Percentiles rank a stretch among this genome's conserved stretches.
phyloP scores from a whole-genome alignment of 2,113 vertebrate genomes.

The Dicerorhinus sumatrensis region DNA sequence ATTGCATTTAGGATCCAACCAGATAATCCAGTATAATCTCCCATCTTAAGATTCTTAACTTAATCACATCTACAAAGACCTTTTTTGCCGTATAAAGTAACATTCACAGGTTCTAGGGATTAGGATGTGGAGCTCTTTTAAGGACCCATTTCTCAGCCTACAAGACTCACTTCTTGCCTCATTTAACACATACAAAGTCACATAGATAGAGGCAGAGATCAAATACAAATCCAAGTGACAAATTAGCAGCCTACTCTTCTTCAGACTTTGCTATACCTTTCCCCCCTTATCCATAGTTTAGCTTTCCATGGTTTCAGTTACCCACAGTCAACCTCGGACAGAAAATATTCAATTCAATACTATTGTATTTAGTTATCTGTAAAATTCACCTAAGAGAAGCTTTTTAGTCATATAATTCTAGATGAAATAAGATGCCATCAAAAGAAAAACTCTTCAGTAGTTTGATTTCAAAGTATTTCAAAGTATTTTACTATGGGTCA shows the following conservation, averaged over 20 bases:
- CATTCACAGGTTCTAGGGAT: not conserved
- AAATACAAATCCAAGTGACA: not conserved
- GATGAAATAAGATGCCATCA: not conserved
- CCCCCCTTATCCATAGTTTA: too few relatives aligned
- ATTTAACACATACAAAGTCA: not conserved
- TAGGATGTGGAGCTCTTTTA: not conserved
- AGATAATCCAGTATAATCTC: not conserved
- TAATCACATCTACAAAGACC: not conserved
- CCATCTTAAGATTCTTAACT: not conserved
- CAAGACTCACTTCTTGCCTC: not conserved
- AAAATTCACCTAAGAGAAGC: not conserved
- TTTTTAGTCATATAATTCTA: not conserved
- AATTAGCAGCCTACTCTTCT: not conserved
- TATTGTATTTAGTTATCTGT: not conserved
- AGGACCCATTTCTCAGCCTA: not conserved
- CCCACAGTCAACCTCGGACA: too few relatives aligned
- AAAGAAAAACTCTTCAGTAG: not conserved
- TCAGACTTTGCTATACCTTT: not conserved
- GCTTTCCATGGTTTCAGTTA: too few relatives aligned
- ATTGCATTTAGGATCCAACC: not conserved
- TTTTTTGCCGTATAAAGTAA: not conserved
- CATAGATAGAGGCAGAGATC: not conserved
- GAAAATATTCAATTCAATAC: too few relatives aligned
- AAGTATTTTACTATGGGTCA: not conserved
- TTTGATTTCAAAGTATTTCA: conserved; percentile 24